phyloP scores from a whole-genome alignment of 2,888 invertebrate species.

The Acanthosepion lycidas region DNA sequence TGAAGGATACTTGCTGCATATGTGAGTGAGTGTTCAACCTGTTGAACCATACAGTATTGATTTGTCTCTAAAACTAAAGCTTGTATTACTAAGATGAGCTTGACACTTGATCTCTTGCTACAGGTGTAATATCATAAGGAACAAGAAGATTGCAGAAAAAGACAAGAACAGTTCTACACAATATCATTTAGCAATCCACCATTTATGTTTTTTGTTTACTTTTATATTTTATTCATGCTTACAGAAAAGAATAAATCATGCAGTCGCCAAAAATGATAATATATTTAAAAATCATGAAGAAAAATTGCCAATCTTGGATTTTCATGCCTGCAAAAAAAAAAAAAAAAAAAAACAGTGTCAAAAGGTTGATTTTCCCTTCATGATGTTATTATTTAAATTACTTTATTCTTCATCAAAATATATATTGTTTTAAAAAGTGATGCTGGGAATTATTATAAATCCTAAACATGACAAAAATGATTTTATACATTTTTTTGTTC shows the following conservation, averaged over 20 bases:
- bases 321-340: no score
- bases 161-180: not conserved
- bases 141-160: not conserved
- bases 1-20: not conserved
- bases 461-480: no score
- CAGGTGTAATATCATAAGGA: not conserved
- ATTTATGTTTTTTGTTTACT: not conserved
- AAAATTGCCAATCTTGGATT: no score
- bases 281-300: no score
- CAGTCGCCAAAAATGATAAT: not conserved
- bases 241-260: not conserved
- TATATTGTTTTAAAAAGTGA: no score
- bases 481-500: no score
- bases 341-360: no score
- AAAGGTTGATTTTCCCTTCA: no score
- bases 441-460: no score
- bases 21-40: not conserved
- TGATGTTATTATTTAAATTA: no score
- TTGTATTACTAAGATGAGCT: slow-evolving; percentile 33
- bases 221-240: not conserved
- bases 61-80: not conserved
- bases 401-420: no score
- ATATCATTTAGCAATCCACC: not conserved
- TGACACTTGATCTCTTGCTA: slow-evolving; percentile 10
- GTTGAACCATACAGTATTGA: slow-evolving; percentile 33